phyloP scores from a whole-genome alignment of 2,113 vertebrate genomes.

The Pteruthius melanotis region DNA sequence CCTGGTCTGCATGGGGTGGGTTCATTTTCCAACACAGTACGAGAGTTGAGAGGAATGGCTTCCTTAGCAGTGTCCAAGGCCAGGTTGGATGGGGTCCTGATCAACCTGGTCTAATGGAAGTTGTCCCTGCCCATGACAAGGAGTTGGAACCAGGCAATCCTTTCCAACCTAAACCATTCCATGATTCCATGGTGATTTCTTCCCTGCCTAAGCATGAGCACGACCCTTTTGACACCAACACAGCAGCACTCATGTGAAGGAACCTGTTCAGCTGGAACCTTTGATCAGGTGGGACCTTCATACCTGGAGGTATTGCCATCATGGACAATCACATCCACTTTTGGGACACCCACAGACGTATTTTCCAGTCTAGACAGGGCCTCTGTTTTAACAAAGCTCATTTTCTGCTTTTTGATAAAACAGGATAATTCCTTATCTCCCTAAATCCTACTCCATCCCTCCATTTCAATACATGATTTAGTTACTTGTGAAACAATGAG shows the following conservation, averaged over 20 bases:
- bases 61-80: neutral
- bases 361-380: neutral
- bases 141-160: neutral
- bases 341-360: neutral
- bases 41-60: neutral
- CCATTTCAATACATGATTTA: neutral
- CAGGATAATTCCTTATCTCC: neutral
- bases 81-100: neutral
- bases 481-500: neutral
- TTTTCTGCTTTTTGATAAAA: neutral
- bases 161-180: neutral
- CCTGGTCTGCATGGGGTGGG: neutral
- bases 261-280: neutral
- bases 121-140: neutral
- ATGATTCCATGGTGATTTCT: neutral
- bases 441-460: neutral
- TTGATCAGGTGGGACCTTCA: neutral
- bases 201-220: rapidly evolving
- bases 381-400: neutral
- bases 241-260: neutral
- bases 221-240: neutral
- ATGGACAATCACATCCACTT: rapidly evolving
- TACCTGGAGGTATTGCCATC: neutral
- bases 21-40: neutral
- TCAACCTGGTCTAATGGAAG: neutral